phyloP scores from a whole-genome alignment of 2,113 vertebrate genomes.

The Noturus placidus region DNA sequence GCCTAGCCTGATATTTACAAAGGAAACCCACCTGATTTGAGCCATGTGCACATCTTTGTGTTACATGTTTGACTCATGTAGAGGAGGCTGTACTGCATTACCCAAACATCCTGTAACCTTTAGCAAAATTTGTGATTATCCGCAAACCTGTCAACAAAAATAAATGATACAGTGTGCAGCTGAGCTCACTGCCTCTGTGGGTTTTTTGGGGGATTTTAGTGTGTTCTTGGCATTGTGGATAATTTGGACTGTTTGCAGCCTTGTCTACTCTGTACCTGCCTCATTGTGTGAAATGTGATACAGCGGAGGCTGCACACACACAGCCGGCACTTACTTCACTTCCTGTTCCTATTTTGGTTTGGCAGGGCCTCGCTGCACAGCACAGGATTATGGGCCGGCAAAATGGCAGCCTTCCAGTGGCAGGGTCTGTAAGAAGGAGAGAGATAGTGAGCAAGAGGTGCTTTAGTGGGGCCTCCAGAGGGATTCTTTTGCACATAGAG shows the following conservation, averaged over 20 bases:
- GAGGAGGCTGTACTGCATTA: not conserved
- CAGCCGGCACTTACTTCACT: constrained; percentile 44
- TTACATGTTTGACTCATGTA: constrained; percentile 25
- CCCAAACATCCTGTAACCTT: not conserved
- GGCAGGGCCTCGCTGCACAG: constrained; percentile 39
- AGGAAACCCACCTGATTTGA: not conserved
- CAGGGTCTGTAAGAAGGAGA: constrained; percentile 37
- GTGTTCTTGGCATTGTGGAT: constrained; percentile 38
- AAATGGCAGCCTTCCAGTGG: constrained; percentile 55
- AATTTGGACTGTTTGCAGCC: constrained; percentile 31
- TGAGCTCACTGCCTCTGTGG: not conserved
- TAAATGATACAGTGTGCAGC: not conserved
- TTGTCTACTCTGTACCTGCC: constrained; percentile 41
- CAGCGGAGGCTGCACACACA: constrained; percentile 50
- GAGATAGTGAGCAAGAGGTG: constrained; percentile 49
- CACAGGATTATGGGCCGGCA: constrained; percentile 58
- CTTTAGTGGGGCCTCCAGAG: constrained; percentile 46
- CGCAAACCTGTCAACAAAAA: not conserved
- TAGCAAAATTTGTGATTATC: not conserved
- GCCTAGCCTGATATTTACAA: not conserved
- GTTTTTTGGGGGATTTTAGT: not conserved
- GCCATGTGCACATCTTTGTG: constrained; percentile 22
- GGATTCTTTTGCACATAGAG: constrained; percentile 47
- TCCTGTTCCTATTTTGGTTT: constrained; percentile 60
- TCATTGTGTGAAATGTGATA: constrained; percentile 48